A percentile compares a stretch with the other conserved stretches of the same genome.
Conservation (phyloP, 1,140 invertebrate species). For the Pseudomyrmex sp. region DNA sequence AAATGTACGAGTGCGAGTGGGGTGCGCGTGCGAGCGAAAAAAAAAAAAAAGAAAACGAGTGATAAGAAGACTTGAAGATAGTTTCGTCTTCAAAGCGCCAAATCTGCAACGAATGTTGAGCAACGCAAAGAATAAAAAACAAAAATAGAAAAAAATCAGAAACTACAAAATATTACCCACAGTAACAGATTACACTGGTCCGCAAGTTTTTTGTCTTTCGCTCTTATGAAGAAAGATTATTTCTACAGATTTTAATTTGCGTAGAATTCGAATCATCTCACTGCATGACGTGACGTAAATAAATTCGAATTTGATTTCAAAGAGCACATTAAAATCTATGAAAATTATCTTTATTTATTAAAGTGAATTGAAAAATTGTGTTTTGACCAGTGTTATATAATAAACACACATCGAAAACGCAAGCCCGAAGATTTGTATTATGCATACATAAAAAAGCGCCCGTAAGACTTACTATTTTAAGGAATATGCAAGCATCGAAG, state of each 20-base stretch:
- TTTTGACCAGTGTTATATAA: no score
- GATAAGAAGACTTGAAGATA: conserved; percentile 48
- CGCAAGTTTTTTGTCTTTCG: no score
- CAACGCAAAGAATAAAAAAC: conserved; percentile 38
- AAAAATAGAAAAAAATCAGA: conserved; percentile 22
- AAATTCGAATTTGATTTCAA: no score
- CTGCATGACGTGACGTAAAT: no score
- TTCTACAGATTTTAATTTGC: no score
- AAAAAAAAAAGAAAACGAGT: background rate
- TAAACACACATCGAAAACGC: conserved; percentile 63
- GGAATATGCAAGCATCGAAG: conserved; percentile 45
- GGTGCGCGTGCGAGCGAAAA: background rate
- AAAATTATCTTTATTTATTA: no score
- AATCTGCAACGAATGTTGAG: conserved; percentile 72
- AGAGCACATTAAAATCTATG: no score
- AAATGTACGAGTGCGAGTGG: background rate
- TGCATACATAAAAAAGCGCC: conserved; percentile 17
- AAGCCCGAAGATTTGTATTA: conserved; percentile 10
- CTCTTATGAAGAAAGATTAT: no score
- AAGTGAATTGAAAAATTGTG: no score
- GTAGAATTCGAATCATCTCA: no score
- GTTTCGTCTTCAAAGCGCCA: conserved; percentile 50
- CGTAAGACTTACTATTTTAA: conserved; percentile 41
- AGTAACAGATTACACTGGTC: conserved; percentile 20
- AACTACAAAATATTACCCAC: background rate